Conservation (phyloP, 2,888 invertebrate genomes). For the Brenthis ino region DNA sequence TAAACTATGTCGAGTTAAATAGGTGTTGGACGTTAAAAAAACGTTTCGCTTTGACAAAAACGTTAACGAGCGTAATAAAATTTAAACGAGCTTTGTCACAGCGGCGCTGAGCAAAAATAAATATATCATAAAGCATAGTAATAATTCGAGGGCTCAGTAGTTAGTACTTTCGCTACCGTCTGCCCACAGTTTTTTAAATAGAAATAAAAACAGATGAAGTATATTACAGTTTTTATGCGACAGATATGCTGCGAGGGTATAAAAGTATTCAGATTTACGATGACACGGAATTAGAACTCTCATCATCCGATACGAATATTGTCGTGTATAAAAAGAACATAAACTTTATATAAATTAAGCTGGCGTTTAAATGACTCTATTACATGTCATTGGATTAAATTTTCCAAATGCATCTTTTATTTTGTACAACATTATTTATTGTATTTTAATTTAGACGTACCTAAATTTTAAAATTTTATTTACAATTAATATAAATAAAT, state of each 20-base stretch:
- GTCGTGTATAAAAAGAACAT: slow-evolving; percentile 56
- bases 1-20: slow-evolving; percentile 49
- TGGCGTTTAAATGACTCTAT: slow-evolving; percentile 42
- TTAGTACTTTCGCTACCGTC: slow-evolving; percentile 30
- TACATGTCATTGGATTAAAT: background rate
- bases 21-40: slow-evolving; percentile 54
- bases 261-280: slow-evolving; percentile 51
- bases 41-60: slow-evolving; percentile 77
- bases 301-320: slow-evolving; percentile 54
- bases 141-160: slow-evolving; percentile 22
- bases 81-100: slow-evolving; percentile 72
- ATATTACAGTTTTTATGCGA: slow-evolving; percentile 31
- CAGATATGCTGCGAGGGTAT: slow-evolving; percentile 42
- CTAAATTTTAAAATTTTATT: too few species aligned
- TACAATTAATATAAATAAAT: too few species aligned
- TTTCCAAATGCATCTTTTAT: background rate
- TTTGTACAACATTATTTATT: too few species aligned
- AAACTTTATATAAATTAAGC: slow-evolving; percentile 61
- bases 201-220: slow-evolving; percentile 33
- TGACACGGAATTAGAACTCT: slow-evolving; percentile 65
- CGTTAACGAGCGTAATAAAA: slow-evolving; percentile 70
- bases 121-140: slow-evolving; percentile 40
- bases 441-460: too few species aligned
- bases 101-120: slow-evolving; percentile 65
- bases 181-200: slow-evolving; percentile 21